phyloP scores from a whole-genome alignment of 2,888 invertebrate genomes.

The Phortica magna region DNA sequence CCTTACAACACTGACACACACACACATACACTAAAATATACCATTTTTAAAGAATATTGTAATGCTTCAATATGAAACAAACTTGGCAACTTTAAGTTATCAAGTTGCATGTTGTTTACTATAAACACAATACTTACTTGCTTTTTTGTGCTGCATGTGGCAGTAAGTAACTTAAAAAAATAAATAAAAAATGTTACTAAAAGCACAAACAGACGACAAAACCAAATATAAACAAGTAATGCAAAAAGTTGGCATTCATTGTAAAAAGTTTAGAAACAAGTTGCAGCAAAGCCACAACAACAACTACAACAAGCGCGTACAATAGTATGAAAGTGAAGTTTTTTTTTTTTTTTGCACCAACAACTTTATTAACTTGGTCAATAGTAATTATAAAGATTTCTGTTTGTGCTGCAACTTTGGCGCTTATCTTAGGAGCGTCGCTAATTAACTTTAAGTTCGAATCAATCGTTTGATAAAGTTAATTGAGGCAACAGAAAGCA shows the following conservation, averaged over 20 bases:
- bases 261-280: not conserved
- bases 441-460: no score
- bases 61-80: not conserved
- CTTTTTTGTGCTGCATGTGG: not conserved
- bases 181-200: not conserved
- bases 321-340: not conserved
- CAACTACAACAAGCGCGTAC: not conserved
- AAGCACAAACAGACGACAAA: not conserved
- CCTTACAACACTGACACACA: not conserved
- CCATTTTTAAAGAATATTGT: not conserved
- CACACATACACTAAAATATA: no score
- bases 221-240: not conserved
- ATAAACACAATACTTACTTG: not conserved
- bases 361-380: no score
- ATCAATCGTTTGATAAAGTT: no score
- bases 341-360: not conserved
- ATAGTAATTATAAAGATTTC: no score
- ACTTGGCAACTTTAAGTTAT: constrained; percentile 17
- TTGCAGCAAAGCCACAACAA: not conserved
- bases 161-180: not conserved
- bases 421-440: no score
- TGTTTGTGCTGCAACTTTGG: no score
- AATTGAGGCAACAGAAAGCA: no score
- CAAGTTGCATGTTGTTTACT: not conserved
- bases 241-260: not conserved